Conservation (phyloP, 2,888 invertebrate species). For the Caenorhabditis imperialis region DNA sequence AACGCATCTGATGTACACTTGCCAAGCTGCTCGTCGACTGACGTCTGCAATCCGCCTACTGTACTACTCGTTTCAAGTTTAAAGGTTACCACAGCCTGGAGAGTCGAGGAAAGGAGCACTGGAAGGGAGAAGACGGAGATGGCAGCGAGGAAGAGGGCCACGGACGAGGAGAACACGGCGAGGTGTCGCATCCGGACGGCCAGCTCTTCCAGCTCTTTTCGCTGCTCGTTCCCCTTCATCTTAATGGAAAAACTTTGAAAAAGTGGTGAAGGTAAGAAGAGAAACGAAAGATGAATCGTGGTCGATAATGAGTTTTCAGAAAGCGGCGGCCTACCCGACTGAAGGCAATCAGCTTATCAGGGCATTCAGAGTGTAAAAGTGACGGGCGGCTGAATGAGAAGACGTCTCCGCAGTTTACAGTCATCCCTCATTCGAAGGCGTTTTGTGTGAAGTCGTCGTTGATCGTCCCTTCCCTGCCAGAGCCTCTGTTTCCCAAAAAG, state of each 20-base stretch:
- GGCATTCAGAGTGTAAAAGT: slow-evolving; percentile 27
- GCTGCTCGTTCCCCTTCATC: slow-evolving; percentile 37
- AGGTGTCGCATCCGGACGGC: slow-evolving; percentile 43
- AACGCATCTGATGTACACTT: slow-evolving; percentile 41
- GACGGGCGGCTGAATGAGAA: slow-evolving; percentile 9
- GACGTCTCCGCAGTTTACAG: slow-evolving; percentile 30
- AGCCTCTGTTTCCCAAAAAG: too few species aligned
- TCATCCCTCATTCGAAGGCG: slow-evolving; percentile 10
- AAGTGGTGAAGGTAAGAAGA: neutral
- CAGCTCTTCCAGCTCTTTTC: slow-evolving; percentile 23
- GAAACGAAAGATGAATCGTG: neutral
- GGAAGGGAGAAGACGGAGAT: slow-evolving; percentile 44
- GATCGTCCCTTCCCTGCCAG: too few species aligned
- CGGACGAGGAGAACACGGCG: slow-evolving; percentile 46
- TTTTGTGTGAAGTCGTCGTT: neutral
- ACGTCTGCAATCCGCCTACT: slow-evolving; percentile 43
- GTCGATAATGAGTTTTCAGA: neutral
- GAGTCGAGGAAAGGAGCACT: slow-evolving; percentile 43
- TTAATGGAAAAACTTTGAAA: neutral
- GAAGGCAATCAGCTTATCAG: slow-evolving; percentile 33
- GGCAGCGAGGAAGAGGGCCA: slow-evolving; percentile 38
- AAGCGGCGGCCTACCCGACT: slow-evolving; percentile 11
- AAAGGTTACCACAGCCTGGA: slow-evolving; percentile 50
- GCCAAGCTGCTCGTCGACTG: slow-evolving; percentile 37
- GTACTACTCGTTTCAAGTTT: too few species aligned